phyloP scores from a whole-genome alignment of 2,113 vertebrate species.

The Camelus dromedarius region DNA sequence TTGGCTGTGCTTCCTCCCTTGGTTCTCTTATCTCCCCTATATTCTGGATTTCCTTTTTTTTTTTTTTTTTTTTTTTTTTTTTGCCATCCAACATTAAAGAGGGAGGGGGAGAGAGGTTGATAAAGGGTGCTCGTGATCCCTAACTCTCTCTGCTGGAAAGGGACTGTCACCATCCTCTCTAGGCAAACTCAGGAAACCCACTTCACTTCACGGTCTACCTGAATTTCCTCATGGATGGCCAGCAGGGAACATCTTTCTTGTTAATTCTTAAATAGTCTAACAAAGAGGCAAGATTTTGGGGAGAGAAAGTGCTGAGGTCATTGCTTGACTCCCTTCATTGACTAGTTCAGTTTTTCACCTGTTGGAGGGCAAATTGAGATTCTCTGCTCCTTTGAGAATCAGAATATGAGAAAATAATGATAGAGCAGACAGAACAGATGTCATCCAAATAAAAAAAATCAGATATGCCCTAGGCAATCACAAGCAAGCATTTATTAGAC shows the following conservation, averaged over 20 bases:
- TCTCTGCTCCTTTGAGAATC: conserved; percentile 32
- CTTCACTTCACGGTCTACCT: not conserved
- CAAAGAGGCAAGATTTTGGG: not conserved
- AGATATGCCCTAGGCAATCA: conserved; percentile 72
- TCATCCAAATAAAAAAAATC: conserved; percentile 67
- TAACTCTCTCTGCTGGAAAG: not conserved
- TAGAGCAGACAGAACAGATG: conserved; percentile 59
- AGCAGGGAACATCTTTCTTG: not conserved
- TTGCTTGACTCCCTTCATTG: not conserved
- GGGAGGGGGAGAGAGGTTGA: not conserved
- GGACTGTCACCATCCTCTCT: not conserved
- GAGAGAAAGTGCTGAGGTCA: not conserved
- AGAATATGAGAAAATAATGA: conserved; percentile 48
- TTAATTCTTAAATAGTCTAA: not conserved
- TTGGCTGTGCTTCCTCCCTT: not conserved
- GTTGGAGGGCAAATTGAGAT: conserved; percentile 1
- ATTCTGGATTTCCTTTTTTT: not conserved
- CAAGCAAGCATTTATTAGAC: conserved; percentile 71
- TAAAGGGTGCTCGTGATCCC: not conserved
- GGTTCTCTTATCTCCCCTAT: not conserved
- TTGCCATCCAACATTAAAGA: not conserved
- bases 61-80: not conserved
- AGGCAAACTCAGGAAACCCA: not conserved
- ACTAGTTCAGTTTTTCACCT: not conserved
- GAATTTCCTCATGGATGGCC: not conserved